These are phyloP conservation scores for Arge pagana DNA, from an alignment of 2,888 invertebrate species.

Conservation along the genomic window DNA sequence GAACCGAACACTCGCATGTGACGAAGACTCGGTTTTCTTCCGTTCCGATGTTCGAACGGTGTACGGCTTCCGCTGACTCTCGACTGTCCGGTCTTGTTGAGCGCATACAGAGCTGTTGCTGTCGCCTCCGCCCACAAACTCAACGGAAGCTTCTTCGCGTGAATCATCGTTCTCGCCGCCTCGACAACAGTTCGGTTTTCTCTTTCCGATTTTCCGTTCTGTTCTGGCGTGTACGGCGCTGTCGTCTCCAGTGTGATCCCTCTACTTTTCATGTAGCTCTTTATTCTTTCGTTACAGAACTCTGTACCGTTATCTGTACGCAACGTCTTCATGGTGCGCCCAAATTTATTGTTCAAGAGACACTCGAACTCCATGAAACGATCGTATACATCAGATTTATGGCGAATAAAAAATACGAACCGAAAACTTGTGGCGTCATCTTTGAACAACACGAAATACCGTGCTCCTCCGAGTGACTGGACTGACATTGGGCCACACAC, in stretches of 20 bases:
- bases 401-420: neutral
- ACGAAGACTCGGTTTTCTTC: too few relatives aligned
- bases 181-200: slow-evolving; percentile 1
- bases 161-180: neutral
- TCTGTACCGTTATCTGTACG: neutral
- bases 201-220: neutral
- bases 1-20: too few relatives aligned
- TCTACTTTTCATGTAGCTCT: neutral
- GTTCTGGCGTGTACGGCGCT: neutral
- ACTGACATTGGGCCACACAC: slow-evolving; percentile 31
- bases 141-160: too few relatives aligned
- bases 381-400: neutral
- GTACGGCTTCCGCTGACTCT: too few relatives aligned
- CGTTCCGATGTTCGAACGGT: too few relatives aligned
- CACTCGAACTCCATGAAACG: neutral
- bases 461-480: neutral
- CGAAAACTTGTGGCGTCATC: neutral
- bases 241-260: neutral
- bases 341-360: neutral
- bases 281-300: neutral
- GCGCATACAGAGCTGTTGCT: neutral
- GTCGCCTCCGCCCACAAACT: too few relatives aligned
- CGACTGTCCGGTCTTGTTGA: too few relatives aligned
- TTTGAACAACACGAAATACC: neutral
- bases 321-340: neutral